A percentile compares a stretch with the other conserved stretches of the same genome.
Evolutionary conservation across 2,797 vertebrate genomes (phyloP).

Genomic region (Triplophysa bombifrons): DNA sequence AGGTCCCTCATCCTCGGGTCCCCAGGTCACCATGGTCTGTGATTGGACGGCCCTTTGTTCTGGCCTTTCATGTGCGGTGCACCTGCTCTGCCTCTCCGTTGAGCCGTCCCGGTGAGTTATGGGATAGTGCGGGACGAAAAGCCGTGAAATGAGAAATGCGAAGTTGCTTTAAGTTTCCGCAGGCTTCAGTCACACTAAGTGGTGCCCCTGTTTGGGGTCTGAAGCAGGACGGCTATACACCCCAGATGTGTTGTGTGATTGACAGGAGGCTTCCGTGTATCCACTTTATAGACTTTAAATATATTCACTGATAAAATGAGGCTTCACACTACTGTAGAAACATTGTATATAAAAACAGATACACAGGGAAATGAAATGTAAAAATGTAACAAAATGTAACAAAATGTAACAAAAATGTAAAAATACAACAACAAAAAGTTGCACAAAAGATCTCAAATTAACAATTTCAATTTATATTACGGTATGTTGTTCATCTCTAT

Average conservation of each 20-base stretch:
- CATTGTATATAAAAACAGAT: too few relatives aligned
- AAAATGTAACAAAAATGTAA: too few relatives aligned
- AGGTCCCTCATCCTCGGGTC: slow-evolving; percentile 79
- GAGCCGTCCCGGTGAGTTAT: slow-evolving; percentile 85
- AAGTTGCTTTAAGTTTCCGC: slow-evolving; percentile 48
- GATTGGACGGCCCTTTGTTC: slow-evolving; percentile 85
- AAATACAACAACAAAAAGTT: neutral
- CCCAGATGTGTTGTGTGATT: slow-evolving; percentile 8
- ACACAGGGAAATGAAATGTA: neutral
- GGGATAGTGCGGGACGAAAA: slow-evolving; percentile 61
- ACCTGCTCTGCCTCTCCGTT: slow-evolving; percentile 74
- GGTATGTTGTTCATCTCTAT: neutral
- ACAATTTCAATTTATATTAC: neutral
- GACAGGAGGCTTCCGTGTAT: slow-evolving; percentile 5
- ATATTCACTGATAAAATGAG: too few relatives aligned
- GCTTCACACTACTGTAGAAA: too few relatives aligned
- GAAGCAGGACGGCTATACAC: neutral
- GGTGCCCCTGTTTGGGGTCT: slow-evolving; percentile 2
- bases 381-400: neutral
- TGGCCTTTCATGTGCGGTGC: slow-evolving; percentile 84
- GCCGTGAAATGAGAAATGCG: slow-evolving; percentile 52
- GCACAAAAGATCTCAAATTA: neutral
- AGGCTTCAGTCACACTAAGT: slow-evolving; percentile 30
- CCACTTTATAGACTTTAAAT: neutral
- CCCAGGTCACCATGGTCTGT: slow-evolving; percentile 72